These are phyloP conservation scores for Luperina testacea DNA, from an alignment of 2,888 invertebrate species.

Conservation along the genomic window DNA sequence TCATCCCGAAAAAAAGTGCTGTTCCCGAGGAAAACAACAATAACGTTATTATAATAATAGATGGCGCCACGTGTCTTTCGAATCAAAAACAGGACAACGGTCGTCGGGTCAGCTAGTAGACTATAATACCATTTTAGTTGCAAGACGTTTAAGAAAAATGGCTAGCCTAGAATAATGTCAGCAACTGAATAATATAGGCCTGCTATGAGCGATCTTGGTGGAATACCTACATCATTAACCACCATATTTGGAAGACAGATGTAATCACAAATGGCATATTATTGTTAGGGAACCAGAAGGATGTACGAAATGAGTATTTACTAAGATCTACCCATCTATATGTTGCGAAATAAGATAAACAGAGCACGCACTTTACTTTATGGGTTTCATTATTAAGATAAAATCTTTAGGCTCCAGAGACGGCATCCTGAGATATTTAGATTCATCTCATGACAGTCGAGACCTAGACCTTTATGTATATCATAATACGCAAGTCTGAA, in stretches of 20 bases:
- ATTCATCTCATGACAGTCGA: constrained; percentile 28
- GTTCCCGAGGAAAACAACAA: too few relatives aligned
- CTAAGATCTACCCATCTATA: neutral
- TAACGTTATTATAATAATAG: too few relatives aligned
- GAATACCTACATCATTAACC: neutral
- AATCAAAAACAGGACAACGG: too few relatives aligned
- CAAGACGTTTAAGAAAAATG: constrained; percentile 1
- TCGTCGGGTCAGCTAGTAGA: too few relatives aligned
- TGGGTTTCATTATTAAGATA: constrained; percentile 31
- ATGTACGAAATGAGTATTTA: constrained; percentile 10
- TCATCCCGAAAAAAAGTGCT: too few relatives aligned
- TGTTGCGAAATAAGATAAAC: constrained; percentile 12
- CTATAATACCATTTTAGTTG: neutral
- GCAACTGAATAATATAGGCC: neutral
- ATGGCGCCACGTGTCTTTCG: too few relatives aligned
- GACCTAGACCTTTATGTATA: neutral
- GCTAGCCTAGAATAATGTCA: neutral
- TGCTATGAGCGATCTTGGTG: neutral
- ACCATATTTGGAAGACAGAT: constrained; percentile 32
- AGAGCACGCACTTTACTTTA: constrained; percentile 28
- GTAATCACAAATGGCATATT: constrained; percentile 17
- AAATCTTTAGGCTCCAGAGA: constrained; percentile 20
- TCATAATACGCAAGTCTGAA: constrained; percentile 5
- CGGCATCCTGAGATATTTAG: constrained; percentile 22
- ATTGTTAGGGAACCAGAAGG: constrained; percentile 8